Evolutionary conservation across 1,140 invertebrate species (phyloP).

Genomic region (Trigoniulus corallinus): DNA sequence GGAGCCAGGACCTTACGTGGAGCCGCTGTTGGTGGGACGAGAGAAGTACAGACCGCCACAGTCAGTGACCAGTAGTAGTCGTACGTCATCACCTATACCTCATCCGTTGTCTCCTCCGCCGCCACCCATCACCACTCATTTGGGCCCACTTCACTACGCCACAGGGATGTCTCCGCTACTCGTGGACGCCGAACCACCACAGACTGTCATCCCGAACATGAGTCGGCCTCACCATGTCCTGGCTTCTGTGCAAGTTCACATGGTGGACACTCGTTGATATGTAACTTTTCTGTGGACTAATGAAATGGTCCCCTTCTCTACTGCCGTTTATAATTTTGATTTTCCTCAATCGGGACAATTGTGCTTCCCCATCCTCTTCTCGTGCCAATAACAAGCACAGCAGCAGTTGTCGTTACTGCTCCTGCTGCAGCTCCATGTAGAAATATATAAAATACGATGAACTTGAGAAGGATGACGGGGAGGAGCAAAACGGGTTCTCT

Average conservation of each 20-base stretch:
- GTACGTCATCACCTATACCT: constrained; percentile 15
- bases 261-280: constrained; percentile 31
- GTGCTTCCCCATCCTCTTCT: too few relatives aligned
- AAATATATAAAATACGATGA: too few relatives aligned
- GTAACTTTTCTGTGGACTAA: too few relatives aligned
- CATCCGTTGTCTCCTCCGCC: constrained; percentile 24
- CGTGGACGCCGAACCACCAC: constrained; percentile 16
- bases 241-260: constrained; percentile 72
- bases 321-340: too few relatives aligned
- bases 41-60: constrained; percentile 24
- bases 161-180: constrained; percentile 10
- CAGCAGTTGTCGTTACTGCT: too few relatives aligned
- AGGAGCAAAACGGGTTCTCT: too few relatives aligned
- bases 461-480: too few relatives aligned
- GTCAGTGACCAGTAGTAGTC: constrained; percentile 21
- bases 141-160: background rate
- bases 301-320: too few relatives aligned
- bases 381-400: too few relatives aligned
- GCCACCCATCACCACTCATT: too few relatives aligned
- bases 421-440: too few relatives aligned
- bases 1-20: constrained; percentile 52
- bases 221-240: constrained; percentile 42
- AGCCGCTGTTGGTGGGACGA: constrained; percentile 35
- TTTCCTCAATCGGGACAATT: too few relatives aligned
- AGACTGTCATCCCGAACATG: constrained; percentile 30